Evolutionary conservation across 2,888 invertebrate species (phyloP), one percentile per base, ranked within the genome.

Genomic region (Rhimphoctona megacephalus): DNA sequence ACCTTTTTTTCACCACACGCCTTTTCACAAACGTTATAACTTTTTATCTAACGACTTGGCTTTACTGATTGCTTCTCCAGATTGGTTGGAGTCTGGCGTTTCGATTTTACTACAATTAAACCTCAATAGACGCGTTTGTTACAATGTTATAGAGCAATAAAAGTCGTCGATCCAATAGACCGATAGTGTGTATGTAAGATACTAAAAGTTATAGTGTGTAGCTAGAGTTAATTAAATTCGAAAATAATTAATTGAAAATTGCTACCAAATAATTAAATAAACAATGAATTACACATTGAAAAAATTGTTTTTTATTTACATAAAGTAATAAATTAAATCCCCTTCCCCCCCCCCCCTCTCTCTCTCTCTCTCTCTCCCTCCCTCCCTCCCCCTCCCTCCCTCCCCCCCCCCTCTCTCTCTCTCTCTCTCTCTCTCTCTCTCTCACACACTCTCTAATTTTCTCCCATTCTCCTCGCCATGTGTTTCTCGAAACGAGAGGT

Each of bases 401-500:
- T 64, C 49, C 64, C 70, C 61, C 14, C 17, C 64, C 49, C 61
- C 22, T 61, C 33, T 14, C 49, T 80, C 46, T 80, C 57, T 70
- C 30, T 64, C 9, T 77, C 22, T 22, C 11, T 22, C n/a, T 39
- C 25, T n/a, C 66, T 46, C 43, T 66, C 52, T 67, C 22, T 70
- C 43, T 66, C 72, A 17, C 70, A 46, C n/a, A 17, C 57, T 52
- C 61, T n/a, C 46, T 25, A 17, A 43, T 61, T 57, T 14, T 25
- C 8, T 57, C 61, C 25, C 67, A 9, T 54, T 52, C 69, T 49
- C 73, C 19, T 66, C 69, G 22, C 19, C 39, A 14, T 6, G 66
- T 81, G 81, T 81, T 69, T 81, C 72, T 73, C 52, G 52, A 81
- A 83, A 83, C 70, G 80, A 83, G 80, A 83, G 77, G 77, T 81